A percentile compares a stretch with the other conserved stretches of the same genome.
Evolutionary conservation across 2,888 invertebrate genomes (phyloP).

Genomic region (Habroteleia sp.): DNA sequence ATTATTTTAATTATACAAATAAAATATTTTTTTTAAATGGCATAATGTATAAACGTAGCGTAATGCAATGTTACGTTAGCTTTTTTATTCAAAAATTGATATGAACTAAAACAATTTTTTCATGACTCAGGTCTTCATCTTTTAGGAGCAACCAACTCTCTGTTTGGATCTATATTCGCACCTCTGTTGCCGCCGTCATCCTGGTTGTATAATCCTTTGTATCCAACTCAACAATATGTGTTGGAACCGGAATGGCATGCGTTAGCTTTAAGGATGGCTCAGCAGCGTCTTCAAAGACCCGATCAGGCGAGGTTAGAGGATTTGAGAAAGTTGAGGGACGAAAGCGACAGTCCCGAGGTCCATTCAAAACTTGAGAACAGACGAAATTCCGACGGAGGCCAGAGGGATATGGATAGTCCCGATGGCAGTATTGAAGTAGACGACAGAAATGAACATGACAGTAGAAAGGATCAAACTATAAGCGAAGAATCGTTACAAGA

Average conservation of each 20-base stretch:
- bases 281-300: constrained; percentile 78
- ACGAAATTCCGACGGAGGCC: constrained; percentile 65
- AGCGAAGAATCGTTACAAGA: constrained; percentile 77
- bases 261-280: constrained; percentile 77
- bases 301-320: constrained; percentile 76
- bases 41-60: too few species aligned
- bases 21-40: too few species aligned
- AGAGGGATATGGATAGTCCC: constrained; percentile 73
- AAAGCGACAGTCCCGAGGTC: constrained; percentile 74
- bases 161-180: constrained; percentile 79
- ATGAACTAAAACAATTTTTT: constrained; percentile 17
- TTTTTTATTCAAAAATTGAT: too few species aligned
- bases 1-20: too few species aligned
- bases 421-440: constrained; percentile 80
- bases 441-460: constrained; percentile 74
- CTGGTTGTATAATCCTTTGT: constrained; percentile 79
- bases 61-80: too few species aligned
- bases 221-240: constrained; percentile 78
- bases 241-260: constrained; percentile 79
- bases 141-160: constrained; percentile 76
- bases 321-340: constrained; percentile 73
- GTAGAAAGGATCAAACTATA: constrained; percentile 70
- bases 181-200: constrained; percentile 78
- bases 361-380: constrained; percentile 70
- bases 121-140: constrained; percentile 75